A percentile compares a stretch with the other conserved stretches of the same genome.
Conservation (phyloP, 2,113 vertebrate species). For the Aix galericulata region DNA sequence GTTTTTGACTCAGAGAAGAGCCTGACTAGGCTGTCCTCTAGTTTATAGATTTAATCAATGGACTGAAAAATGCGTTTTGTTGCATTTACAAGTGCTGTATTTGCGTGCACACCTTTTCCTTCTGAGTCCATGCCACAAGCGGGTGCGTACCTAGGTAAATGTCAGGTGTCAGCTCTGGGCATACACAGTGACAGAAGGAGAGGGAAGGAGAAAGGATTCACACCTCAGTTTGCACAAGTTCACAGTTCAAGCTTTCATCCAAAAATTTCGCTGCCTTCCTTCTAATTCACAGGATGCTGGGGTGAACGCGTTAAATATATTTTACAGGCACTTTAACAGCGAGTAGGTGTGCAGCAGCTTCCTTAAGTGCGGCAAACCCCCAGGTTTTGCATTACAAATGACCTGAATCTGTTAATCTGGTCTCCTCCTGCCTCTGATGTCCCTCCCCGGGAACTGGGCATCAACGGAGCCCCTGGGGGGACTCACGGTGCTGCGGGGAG, state of each 20-base stretch:
- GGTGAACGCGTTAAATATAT: fast-evolving
- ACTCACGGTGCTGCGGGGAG: neutral
- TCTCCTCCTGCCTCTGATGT: neutral
- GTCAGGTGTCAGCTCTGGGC: neutral
- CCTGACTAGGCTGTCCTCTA: neutral
- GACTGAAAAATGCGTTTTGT: neutral
- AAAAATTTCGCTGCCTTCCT: neutral
- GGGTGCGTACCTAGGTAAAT: neutral
- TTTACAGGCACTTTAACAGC: neutral
- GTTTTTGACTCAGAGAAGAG: neutral
- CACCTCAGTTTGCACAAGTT: fast-evolving
- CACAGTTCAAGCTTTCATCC: neutral
- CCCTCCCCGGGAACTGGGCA: neutral
- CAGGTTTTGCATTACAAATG: neutral
- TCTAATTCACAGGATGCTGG: neutral
- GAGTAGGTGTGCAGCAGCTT: neutral
- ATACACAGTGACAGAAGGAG: fast-evolving
- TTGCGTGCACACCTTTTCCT: neutral
- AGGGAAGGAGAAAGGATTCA: neutral
- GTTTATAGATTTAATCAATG: neutral
- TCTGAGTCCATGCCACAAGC: fast-evolving
- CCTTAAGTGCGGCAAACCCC: neutral
- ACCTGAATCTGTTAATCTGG: fast-evolving
- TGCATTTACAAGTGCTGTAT: neutral
- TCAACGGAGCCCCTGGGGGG: fast-evolving